Conservation (phyloP, 2,113 vertebrate genomes). For the Cepphus grylle region DNA sequence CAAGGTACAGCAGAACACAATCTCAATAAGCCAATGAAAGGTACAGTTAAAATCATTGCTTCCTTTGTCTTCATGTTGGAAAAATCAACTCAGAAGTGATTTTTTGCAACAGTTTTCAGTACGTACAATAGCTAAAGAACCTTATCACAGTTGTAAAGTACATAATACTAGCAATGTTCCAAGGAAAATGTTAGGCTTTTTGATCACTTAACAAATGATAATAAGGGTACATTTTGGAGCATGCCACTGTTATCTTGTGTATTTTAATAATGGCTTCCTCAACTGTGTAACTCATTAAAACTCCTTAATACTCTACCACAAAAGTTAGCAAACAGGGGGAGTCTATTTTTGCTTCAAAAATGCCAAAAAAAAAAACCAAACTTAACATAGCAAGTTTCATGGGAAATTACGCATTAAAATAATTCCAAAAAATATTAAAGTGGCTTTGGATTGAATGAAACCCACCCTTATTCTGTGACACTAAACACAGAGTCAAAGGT, state of each 20-base stretch:
- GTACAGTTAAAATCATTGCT: neutral
- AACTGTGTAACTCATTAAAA: neutral
- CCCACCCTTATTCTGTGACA: neutral
- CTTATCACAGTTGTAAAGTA: neutral
- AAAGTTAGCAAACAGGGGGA: neutral
- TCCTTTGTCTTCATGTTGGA: neutral
- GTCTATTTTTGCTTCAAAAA: slow-evolving; percentile 10
- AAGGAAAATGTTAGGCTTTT: slow-evolving; percentile 37
- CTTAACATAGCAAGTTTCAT: neutral
- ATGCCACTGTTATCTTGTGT: neutral
- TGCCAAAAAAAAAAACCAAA: neutral
- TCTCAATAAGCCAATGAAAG: neutral
- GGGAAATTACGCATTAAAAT: neutral
- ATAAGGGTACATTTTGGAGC: neutral
- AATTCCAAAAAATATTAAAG: neutral
- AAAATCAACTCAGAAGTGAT: neutral
- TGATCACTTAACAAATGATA: neutral
- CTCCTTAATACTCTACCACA: neutral
- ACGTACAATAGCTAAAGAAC: neutral
- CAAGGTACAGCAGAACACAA: neutral
- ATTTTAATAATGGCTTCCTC: neutral
- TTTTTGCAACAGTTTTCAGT: neutral
- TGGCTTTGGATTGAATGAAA: neutral
- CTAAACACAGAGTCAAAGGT: neutral
- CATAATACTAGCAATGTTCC: neutral